Evolutionary conservation across 2,888 invertebrate species (phyloP).

Genomic region (Diarsia brunnea): DNA sequence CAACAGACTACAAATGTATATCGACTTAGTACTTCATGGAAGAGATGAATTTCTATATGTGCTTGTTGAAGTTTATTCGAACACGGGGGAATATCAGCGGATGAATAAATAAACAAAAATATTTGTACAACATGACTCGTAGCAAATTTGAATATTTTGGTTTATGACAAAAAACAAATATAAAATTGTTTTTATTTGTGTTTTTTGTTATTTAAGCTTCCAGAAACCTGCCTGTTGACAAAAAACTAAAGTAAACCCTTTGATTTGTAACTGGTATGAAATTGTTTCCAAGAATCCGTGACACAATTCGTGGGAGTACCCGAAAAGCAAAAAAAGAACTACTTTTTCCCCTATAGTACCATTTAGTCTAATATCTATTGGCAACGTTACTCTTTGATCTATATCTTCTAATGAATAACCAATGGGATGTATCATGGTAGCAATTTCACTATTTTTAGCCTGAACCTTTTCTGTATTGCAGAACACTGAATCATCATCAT

Average conservation of each 20-base stretch:
- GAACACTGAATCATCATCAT: conserved; percentile 35
- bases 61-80: not conserved
- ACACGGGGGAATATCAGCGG: not conserved
- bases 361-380: not conserved
- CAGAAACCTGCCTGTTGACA: not conserved
- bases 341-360: not conserved
- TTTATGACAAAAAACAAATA: not conserved
- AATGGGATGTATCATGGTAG: not conserved
- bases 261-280: not conserved
- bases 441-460: not conserved
- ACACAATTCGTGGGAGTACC: not conserved
- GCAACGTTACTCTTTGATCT: not conserved
- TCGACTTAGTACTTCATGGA: not conserved
- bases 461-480: conserved; percentile 8
- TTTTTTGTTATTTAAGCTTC: not conserved
- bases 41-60: not conserved
- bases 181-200: not conserved
- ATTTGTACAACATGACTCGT: not conserved
- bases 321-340: conserved; percentile 1
- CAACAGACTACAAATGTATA: not conserved
- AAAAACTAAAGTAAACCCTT: not conserved
- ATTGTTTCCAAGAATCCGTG: not conserved
- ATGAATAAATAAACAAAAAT: not conserved
- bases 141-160: not conserved
- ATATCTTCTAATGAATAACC: conserved; percentile 3